Base-by-base conservation (phyloP, 2,797 vertebrate species). In the Micromesistius poutassou region DNA sequence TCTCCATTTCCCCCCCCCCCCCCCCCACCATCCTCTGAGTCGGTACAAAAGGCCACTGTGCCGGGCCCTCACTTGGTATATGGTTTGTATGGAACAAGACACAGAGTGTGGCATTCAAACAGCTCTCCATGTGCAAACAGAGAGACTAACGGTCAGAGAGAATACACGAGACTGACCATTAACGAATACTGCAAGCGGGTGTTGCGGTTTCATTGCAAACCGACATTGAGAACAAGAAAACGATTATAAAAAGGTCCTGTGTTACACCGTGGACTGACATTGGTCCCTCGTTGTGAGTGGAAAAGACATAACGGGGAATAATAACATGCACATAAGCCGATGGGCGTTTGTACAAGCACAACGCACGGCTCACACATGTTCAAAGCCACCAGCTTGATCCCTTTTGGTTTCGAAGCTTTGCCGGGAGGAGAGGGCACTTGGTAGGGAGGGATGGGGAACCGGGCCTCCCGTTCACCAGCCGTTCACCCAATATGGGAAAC, bases 1-100 rank as follows among this genome's bases (percentile, higher is more conserved):
- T 82, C 82, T 55, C 75, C 13, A 71, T 35, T 19, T 22, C 28
- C n/a, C n/a, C n/a, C n/a, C n/a, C n/a, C n/a, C n/a, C n/a, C n/a
- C n/a, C n/a, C n/a, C n/a, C 30, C 9, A 28, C 10, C 71, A 19
- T 72, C 7, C 8, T 68, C n/a, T 68, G 62, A 9, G 55, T 8
- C 55, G 2, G 28, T 13, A 28, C 25, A 68, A 13, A 66, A 68
- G n/a, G 62, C 62, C 62, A 3, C 25, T 28, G n/a, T 68, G 55
- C 55, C n/a, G 2, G 55, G 22, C 14, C 8, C 12, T 28, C 62
- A 68, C 62, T 68, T 3, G 62, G 62, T 35, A 0, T 68, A 12
- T 13, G 55, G 5, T 28, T 68, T 30, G 62, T 68, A 28, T 28
- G 55, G 55, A 62, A 62, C 55, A n/a, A 50, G 46, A 50, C 19